A percentile compares a stretch with the other conserved stretches of the same genome.
Conservation (phyloP, 2,797 vertebrate species). For the Cryptoblepharus egeriae region DNA sequence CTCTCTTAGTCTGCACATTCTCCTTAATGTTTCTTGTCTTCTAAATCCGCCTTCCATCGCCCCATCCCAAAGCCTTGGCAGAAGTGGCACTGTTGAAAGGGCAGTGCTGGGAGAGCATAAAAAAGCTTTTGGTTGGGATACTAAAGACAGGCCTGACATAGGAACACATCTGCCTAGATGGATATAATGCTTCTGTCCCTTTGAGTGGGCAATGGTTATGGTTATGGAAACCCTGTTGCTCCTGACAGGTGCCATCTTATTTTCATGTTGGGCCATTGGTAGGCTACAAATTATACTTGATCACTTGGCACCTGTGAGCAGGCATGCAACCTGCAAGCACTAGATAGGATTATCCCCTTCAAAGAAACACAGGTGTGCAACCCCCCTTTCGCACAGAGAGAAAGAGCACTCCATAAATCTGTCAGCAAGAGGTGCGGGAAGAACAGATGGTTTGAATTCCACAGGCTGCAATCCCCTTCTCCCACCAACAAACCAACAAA, state of each 20-base stretch:
- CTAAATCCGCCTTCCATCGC: no score
- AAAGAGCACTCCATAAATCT: conserved; percentile 68
- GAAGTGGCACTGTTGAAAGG: no score
- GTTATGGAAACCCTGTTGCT: neutral
- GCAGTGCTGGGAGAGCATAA: no score
- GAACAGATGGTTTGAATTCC: conserved; percentile 72
- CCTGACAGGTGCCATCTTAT: neutral
- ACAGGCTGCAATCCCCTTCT: conserved; percentile 22
- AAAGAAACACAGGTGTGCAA: conserved; percentile 71
- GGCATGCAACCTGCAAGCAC: conserved; percentile 32
- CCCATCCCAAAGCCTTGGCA: no score
- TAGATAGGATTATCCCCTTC: conserved; percentile 57
- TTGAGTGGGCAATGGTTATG: neutral
- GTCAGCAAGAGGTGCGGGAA: conserved; percentile 68
- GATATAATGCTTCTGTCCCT: neutral
- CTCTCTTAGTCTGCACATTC: no score
- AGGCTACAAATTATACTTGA: neutral
- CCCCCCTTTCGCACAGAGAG: conserved; percentile 23
- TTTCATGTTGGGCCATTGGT: neutral
- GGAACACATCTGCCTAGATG: neutral
- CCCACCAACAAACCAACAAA: conserved; percentile 46
- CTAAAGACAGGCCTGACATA: neutral
- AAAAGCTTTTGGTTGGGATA: no score
- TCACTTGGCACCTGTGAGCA: neutral
- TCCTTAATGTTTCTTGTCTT: no score